Evolutionary conservation across 2,888 invertebrate genomes (phyloP).

Genomic region (Sminthurinus aureus): DNA sequence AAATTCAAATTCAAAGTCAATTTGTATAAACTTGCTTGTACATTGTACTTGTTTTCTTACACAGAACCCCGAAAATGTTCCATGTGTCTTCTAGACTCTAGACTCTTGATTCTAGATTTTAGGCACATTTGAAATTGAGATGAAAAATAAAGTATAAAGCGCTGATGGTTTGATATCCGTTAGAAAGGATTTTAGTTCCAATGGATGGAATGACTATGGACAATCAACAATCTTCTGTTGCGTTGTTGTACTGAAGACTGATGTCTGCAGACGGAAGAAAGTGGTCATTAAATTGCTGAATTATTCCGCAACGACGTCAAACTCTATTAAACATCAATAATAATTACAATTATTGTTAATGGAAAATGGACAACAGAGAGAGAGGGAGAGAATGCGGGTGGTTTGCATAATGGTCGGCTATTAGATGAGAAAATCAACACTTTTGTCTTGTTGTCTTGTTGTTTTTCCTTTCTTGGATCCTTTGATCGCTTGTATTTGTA

Average conservation of each 20-base stretch:
- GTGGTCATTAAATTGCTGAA: slow-evolving; percentile 6
- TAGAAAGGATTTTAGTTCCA: no score
- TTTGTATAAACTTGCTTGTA: no score
- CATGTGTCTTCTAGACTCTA: no score
- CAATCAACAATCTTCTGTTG: no score
- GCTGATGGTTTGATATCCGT: no score
- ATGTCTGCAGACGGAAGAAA: neutral
- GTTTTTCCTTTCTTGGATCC: neutral
- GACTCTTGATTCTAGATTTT: no score
- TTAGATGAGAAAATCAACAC: neutral
- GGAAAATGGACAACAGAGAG: neutral
- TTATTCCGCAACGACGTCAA: neutral
- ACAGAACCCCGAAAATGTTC: no score
- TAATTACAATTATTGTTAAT: neutral
- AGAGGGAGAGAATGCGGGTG: neutral
- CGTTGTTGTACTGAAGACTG: neutral
- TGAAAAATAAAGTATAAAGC: no score
- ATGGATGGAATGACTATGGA: no score
- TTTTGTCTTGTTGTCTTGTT: neutral
- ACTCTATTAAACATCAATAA: neutral
- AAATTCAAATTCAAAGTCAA: no score
- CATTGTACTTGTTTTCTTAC: no score
- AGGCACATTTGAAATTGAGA: no score
- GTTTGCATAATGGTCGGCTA: neutral
- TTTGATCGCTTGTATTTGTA: neutral